A percentile compares a stretch with the other conserved stretches of the same genome.
Evolutionary conservation across 2,797 vertebrate genomes (phyloP).

Genomic region (Gorsachius magnificus): DNA sequence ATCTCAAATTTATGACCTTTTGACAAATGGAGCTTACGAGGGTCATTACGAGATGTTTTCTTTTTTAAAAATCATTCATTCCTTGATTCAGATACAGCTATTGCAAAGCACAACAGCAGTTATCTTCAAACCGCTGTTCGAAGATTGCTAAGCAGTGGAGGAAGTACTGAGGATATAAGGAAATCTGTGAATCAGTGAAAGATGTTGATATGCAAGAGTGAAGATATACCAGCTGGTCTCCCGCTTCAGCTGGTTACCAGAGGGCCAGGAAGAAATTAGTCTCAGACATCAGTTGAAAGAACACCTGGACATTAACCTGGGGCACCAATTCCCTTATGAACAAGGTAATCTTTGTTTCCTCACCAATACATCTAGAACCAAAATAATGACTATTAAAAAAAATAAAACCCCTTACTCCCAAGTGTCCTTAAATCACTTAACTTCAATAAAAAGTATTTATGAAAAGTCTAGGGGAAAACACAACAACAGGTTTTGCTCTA

Average conservation of each 20-base stretch:
- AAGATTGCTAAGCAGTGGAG: slow-evolving; percentile 59
- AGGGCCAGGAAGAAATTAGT: slow-evolving; percentile 83
- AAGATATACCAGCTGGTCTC: slow-evolving; percentile 75
- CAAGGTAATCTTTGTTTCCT: slow-evolving; percentile 81
- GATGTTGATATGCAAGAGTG: slow-evolving; percentile 78
- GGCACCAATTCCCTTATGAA: slow-evolving; percentile 73
- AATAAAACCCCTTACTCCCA: slow-evolving; percentile 21
- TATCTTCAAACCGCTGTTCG: slow-evolving; percentile 42
- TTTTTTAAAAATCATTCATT: background rate
- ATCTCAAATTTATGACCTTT: background rate
- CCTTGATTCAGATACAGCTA: slow-evolving; percentile 8
- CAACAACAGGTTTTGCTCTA: background rate
- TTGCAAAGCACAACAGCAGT: slow-evolving; percentile 27
- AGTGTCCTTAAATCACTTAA: slow-evolving; percentile 41
- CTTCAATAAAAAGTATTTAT: background rate
- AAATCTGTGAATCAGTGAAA: slow-evolving; percentile 78
- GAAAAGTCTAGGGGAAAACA: background rate
- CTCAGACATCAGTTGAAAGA: slow-evolving; percentile 79
- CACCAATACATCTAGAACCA: slow-evolving; percentile 70
- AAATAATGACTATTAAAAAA: slow-evolving; percentile 52
- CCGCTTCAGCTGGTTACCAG: slow-evolving; percentile 76
- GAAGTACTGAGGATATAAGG: slow-evolving; percentile 73
- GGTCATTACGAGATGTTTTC: background rate
- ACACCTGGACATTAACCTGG: slow-evolving; percentile 80
- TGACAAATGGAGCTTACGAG: background rate